Conservation (phyloP, 2,113 vertebrate species). For the Thunnus maccoyii region DNA sequence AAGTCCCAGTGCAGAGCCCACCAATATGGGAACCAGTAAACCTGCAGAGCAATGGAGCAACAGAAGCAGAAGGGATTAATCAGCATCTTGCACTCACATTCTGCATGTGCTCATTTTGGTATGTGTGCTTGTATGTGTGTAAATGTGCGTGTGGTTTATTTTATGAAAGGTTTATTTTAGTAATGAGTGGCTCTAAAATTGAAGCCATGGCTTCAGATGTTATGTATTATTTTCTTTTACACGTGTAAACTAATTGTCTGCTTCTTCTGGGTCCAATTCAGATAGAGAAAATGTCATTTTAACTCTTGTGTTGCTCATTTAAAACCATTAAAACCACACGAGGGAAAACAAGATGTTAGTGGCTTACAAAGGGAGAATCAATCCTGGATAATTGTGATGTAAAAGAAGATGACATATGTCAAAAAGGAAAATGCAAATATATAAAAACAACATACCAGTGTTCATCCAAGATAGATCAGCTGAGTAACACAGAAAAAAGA, state of each 20-base stretch:
- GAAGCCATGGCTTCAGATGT: neutral
- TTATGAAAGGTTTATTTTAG: conserved; percentile 8
- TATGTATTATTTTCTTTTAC: neutral
- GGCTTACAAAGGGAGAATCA: neutral
- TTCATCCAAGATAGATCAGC: conserved; percentile 77
- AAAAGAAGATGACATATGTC: neutral
- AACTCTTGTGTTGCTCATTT: neutral
- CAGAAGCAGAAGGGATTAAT: conserved; percentile 30
- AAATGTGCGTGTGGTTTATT: neutral
- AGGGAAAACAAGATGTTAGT: neutral
- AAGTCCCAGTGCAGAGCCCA: conserved; percentile 83
- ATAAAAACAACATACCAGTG: conserved; percentile 77
- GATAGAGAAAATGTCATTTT: neutral
- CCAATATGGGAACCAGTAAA: conserved; percentile 81
- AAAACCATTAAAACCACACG: neutral
- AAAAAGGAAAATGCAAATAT: neutral
- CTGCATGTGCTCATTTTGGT: neutral
- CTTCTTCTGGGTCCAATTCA: neutral
- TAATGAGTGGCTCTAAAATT: neutral
- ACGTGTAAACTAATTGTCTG: no score
- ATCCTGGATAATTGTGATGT: neutral
- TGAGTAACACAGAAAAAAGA: conserved; percentile 63
- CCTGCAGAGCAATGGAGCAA: conserved; percentile 80
- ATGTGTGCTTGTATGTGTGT: neutral
- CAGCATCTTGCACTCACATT: neutral